Evolutionary conservation across 2,113 vertebrate genomes (phyloP), one percentile per base, ranked within the genome.

Genomic region (Mobula hypostoma): DNA sequence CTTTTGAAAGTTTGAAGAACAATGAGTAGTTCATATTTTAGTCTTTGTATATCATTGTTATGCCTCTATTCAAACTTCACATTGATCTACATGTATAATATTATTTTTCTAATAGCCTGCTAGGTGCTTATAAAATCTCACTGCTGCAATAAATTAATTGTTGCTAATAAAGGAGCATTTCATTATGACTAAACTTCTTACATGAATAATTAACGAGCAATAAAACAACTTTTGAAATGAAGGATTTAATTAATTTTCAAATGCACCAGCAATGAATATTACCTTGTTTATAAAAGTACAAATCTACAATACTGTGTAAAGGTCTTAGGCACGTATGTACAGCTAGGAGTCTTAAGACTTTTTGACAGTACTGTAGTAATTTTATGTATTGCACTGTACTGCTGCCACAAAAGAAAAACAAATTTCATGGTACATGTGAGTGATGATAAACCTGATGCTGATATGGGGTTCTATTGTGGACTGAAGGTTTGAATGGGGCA

Each of bases 191-290:
- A 40, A 92, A 92, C 5, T 70, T 92, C 15, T 70, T 92, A 70
- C 19, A 74, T 56, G 70, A 92, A 93, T 76, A 48, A 93, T 76
- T 56, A 56, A 76, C 29, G 14, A 93, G 90, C 91, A 93, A 74
- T 40, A 93, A 40, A 74, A 74, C 24, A 48, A 93, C 85, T 12
- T 48, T 93, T 40, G 40, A 76, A 93, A 29, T 24, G 14, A 93
- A 74, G 36, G 48, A 76, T 76, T 70, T 72, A 72, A 70, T 92
- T 24, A 24, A 74, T 93, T 21, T 93, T 74, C 21, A 48, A 29
- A 27, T 11, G 68, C 32, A 48, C 90, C 4, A 29, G 70, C 68
- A 56, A 93, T 56, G 40, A 76, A 48, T 93, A 76, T 74, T 72
- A 56, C 24, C 12, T 68, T 27, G 48, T 74, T 93, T 40, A 93